Base-by-base conservation (phyloP, 1,140 invertebrate genomes). In the Orchesella cincta region DNA sequence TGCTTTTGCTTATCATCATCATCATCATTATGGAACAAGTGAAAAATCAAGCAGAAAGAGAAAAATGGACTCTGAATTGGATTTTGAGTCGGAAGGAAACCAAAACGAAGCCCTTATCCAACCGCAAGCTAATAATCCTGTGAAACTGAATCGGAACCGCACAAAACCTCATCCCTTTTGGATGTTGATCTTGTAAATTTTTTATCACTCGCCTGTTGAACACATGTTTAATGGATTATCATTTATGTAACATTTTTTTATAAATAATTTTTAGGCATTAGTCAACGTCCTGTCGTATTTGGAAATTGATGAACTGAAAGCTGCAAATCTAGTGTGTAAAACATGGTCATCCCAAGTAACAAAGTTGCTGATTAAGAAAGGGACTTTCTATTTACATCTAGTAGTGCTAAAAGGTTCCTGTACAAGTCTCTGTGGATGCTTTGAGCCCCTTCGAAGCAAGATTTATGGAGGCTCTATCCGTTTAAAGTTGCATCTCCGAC, bases 121-220 rank as follows among this genome's bases (percentile, higher is more conserved):
- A n/a, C n/a, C n/a, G n/a, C n/a, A n/a, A n/a, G n/a, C n/a, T n/a
- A n/a, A n/a, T n/a, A n/a, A n/a, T n/a, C n/a, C n/a, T n/a, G n/a
- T n/a, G n/a, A n/a, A n/a, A n/a, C n/a, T n/a, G n/a, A n/a, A n/a
- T n/a, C n/a, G n/a, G n/a, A n/a, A n/a, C n/a, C n/a, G n/a, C n/a
- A n/a, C n/a, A n/a, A 46, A 46, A 57, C 52, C 23, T 14, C 52
- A 57, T n/a, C 52, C 52, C 52, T 57, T 57, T 57, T 57, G 14
- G 52, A 57, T 57, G 23, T 57, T 26, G 52, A 57, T 5, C 52
- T n/a, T 18, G 52, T 57, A 57, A 57, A n/a, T 26, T n/a, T 57
- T 57, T 57, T 57, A n/a, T 5, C 8, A n/a, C 23, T 14, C 8
- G 3, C 3, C 52, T 57, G 52, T 14, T 26, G 14, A 18, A 57